These are phyloP conservation scores for Notiomystis cincta DNA, from an alignment of 2,113 vertebrate species.

Conservation along the genomic window DNA sequence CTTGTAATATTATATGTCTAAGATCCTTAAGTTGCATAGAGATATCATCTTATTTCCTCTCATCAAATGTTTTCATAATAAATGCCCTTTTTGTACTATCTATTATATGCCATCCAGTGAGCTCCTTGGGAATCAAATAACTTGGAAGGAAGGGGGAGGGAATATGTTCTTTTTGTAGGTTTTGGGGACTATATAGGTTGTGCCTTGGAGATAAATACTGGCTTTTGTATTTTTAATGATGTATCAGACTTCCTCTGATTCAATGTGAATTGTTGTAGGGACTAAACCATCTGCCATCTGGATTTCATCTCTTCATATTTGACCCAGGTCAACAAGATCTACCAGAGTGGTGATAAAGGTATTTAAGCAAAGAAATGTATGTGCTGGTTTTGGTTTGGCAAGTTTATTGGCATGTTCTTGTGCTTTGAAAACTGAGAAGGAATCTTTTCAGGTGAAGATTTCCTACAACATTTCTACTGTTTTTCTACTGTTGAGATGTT, in stretches of 20 bases:
- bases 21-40: background rate
- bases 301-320: background rate
- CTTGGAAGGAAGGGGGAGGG: background rate
- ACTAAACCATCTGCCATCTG: background rate
- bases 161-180: background rate
- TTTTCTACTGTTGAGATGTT: background rate
- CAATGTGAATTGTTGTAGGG: background rate
- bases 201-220: background rate
- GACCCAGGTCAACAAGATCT: background rate
- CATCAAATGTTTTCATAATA: constrained; percentile 45
- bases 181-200: background rate
- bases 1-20: constrained; percentile 36
- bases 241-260: background rate
- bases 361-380: background rate
- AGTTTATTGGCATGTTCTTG: background rate
- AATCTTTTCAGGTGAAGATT: background rate
- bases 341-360: background rate
- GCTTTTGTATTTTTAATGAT: background rate
- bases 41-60: constrained; percentile 61
- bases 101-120: background rate
- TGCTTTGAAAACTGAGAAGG: background rate
- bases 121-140: constrained; percentile 2
- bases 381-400: background rate
- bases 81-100: constrained; percentile 49
- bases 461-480: background rate